Base-by-base conservation (phyloP, 2,113 vertebrate species). In the Misgurnus anguillicaudatus region DNA sequence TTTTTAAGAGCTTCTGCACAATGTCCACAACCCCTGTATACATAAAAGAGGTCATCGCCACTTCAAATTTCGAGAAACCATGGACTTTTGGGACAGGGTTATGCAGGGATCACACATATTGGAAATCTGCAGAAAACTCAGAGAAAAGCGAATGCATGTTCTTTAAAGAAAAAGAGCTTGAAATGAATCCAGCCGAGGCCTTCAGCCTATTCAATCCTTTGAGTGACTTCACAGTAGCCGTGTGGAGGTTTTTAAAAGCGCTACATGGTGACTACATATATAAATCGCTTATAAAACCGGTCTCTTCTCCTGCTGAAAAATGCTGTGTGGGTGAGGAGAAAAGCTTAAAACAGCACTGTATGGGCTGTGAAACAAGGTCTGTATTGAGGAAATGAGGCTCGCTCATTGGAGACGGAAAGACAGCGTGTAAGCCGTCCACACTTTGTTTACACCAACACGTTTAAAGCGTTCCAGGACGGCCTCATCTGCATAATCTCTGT, bases 401-500 rank as follows among this genome's bases (percentile, higher is more conserved):
- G 31, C 42, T 69, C 61, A 48, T 41, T 82, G 47, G 36, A 31
- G 45, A 60, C 11, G 55, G 58, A 75, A 57, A 63, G 57, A 11
- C 38, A 73, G 51, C 39, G 17, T 42, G 21, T 77, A 78, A 81
- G 73, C 73, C 57, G 21, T 42, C 65, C 63, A 36, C 57, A 39
- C 73, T 60, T 47, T 81, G 80, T 81, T 81, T 73, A 76, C 80
- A 64, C 31, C 78, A 47, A 69, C 65, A 51, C 48, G 9, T 48
- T 53, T 63, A 39, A 38, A 83, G 45, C 63, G 41, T 80, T 76
- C 73, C 71, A 74, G 77, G 51, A 73, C 55, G 65, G 75, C 51
- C 73, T 73, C 51, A 73, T 83, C 38, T 83, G 67, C 82, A 83
- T 77, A 80, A 83, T 72, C 82, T 76, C 66, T 53, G 42, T 73